These are phyloP conservation scores for Parauchenoglanis ngamensis DNA, from an alignment of 2,797 vertebrate species.

Conservation along the genomic window DNA sequence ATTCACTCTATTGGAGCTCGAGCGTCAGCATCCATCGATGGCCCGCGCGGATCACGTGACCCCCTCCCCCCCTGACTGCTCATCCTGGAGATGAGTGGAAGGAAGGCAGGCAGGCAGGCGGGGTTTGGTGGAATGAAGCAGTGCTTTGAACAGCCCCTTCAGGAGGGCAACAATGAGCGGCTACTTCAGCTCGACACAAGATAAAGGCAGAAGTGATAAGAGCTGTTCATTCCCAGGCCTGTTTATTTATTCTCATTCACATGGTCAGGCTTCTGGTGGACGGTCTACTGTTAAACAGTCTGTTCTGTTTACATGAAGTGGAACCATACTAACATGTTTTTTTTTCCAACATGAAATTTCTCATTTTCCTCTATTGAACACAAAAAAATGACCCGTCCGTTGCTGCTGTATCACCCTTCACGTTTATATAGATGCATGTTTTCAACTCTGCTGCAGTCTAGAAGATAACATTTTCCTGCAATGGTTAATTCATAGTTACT, in stretches of 20 bases:
- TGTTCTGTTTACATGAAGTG: not conserved
- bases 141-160: not conserved
- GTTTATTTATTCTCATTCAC: not conserved
- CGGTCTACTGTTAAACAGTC: not conserved
- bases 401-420: not conserved
- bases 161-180: not conserved
- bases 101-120: conserved; percentile 48
- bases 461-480: not conserved
- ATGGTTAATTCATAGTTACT: not conserved
- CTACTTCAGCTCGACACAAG: not conserved
- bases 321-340: not conserved
- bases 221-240: not conserved
- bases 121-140: not conserved
- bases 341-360: not conserved
- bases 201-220: not conserved
- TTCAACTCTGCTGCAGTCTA: not conserved
- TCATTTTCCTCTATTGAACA: not conserved
- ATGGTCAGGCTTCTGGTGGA: not conserved
- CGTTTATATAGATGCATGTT: not conserved
- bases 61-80: conserved; percentile 9
- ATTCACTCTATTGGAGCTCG: conserved; percentile 89
- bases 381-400: not conserved
- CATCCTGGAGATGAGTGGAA: conserved; percentile 39
- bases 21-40: conserved; percentile 45
- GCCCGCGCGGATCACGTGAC: conserved; percentile 52